Evolutionary conservation across 2,113 vertebrate genomes (phyloP), one percentile per base, ranked within the genome.

Genomic region (Rhynchomys soricoides): DNA sequence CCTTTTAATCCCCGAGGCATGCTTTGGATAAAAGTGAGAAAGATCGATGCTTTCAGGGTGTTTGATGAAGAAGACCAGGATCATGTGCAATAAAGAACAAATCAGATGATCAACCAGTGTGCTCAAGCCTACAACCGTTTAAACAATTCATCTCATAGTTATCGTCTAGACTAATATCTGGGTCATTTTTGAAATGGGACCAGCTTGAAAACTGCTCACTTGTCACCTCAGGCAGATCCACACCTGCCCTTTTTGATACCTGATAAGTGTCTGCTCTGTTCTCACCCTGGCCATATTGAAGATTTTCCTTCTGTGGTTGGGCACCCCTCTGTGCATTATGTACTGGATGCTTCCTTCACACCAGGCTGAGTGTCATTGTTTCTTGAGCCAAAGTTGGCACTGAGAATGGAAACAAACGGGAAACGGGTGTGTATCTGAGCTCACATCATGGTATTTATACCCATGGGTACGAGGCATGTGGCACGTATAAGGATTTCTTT

Each of bases 381-480:
- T 95, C 94, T 90, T 94, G 94, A 97, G 93, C 45, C 91, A 88
- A 90, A 96, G 91, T 96, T 97, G 97, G 98, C 98, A 95, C 94
- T 8, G 83, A 85, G 91, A 97, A 96, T 97, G 96, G 98, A 98
- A 97, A 96, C 16, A 3, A 97, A 86, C 96, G 94, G 96, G 94
- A 86, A 97, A 97, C 97, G 98, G 96, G 95, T 97, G 82, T 97
- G 95, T 96, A 55, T 94, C 82, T 96, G 97, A 96, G 91, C 95
- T 95, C 96, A 96, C 78, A 62, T 86, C 22, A 3, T 64, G 94
- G 96, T 95, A 77, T 97, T 98, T 97, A 97, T 93, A 92, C 96
- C 93, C 90, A 19, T 31, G 87, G 52, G 43, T 92, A 48, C 74
- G 37, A 86, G 96, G 83, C 95, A 90, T 81, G 57, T 26, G 73